These are phyloP conservation scores for Mirza zaza DNA, from an alignment of 2,113 vertebrate species.

Conservation along the genomic window DNA sequence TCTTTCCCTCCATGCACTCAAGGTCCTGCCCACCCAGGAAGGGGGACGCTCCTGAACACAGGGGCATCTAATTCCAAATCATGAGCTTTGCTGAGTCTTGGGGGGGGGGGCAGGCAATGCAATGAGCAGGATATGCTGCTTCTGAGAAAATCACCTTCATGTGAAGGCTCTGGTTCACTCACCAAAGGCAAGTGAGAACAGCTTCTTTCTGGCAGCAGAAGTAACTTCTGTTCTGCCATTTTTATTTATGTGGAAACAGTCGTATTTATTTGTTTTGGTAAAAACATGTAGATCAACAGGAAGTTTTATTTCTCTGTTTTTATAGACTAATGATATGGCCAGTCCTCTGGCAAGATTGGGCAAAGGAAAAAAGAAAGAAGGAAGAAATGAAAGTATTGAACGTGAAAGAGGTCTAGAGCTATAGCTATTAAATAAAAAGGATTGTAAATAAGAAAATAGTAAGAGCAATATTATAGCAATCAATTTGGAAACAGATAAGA, in stretches of 20 bases:
- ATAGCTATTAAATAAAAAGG: neutral
- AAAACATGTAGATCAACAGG: neutral
- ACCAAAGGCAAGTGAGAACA: neutral
- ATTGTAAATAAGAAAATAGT: neutral
- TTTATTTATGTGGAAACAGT: neutral
- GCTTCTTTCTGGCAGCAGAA: neutral
- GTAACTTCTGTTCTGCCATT: neutral
- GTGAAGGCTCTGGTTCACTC: neutral
- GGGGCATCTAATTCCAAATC: neutral
- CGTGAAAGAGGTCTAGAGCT: neutral
- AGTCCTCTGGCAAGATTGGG: neutral
- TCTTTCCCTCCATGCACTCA: neutral
- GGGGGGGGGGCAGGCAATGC: neutral
- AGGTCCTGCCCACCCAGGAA: neutral
- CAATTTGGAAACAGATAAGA: conserved; percentile 9
- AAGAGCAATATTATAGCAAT: neutral
- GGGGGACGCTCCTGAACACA: neutral
- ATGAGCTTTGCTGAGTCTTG: neutral
- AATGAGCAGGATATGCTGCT: neutral
- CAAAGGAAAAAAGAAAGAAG: neutral
- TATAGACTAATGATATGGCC: neutral
- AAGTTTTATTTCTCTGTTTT: neutral
- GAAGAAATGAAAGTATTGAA: neutral
- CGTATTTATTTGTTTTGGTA: neutral
- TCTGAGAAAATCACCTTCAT: neutral